Base-by-base conservation (phyloP, 2,113 vertebrate species). In the Hippocampus abdominalis region DNA sequence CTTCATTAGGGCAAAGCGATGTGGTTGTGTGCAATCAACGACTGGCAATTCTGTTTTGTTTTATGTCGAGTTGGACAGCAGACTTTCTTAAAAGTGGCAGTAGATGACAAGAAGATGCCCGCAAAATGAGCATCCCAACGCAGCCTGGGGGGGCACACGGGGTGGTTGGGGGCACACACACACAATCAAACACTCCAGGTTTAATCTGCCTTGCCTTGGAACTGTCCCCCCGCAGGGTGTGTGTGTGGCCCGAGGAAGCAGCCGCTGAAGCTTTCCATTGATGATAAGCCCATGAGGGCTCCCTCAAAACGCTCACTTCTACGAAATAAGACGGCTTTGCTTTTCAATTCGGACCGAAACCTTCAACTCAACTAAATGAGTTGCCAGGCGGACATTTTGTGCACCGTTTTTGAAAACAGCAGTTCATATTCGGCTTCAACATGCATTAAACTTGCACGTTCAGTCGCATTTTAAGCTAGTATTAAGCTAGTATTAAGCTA, bases 171-270 rank as follows among this genome's bases (percentile, higher is more conserved):
- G 68, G 75, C 69, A 71, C 39, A 61, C 73, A 65, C 60, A 46
- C 44, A 54, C 63, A 75, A 66, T 70, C 21, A 77, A 62, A 74
- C 68, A 68, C 64, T 72, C 40, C 76, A 51, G 25, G 65, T 81
- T 83, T 76, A 78, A 85, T 84, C 72, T 77, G 44, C 81, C 74
- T 78, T 80, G 56, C 57, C 75, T 62, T 46, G 69, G 75, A 78
- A 75, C 78, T 67, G 66, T 77, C 68, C 69, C 78, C 63, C 75
- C 69, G 73, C 69, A 62, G 74, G 72, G 65, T 66, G 23, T 67
- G 63, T 70, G 16, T 69, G 46, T 66, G 60, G 44, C 3, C 44
- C 13, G 29, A 32, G 8, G 36, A 46, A 69, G 10, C 21, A 57
- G 49, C 71, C 73, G 68, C 67, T 67, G 62, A 57, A 66, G 72